phyloP scores from a whole-genome alignment of 2,113 vertebrate genomes.

The Centropus unirufus region DNA sequence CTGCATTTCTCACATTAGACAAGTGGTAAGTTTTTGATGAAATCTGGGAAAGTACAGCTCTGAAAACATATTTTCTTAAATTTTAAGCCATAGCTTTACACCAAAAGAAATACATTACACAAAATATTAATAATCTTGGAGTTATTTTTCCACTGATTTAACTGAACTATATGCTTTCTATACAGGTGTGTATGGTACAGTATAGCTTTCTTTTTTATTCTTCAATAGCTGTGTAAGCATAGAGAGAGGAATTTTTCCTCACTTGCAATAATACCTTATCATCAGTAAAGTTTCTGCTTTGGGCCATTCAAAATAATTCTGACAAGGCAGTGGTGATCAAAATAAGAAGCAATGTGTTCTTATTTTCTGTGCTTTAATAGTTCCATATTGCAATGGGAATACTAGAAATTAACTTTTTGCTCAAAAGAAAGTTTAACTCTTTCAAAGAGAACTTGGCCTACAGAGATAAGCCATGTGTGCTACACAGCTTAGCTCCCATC shows the following conservation, averaged over 20 bases:
- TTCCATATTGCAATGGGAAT: neutral
- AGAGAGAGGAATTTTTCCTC: neutral
- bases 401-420: neutral
- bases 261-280: neutral
- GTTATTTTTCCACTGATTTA: neutral
- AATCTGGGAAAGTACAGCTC: neutral
- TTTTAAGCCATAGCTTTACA: neutral
- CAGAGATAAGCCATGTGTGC: neutral
- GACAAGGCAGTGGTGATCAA: neutral
- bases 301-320: neutral
- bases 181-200: neutral
- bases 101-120: neutral
- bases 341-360: neutral
- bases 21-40: neutral
- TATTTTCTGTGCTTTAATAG: neutral
- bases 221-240: neutral
- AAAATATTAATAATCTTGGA: neutral
- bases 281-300: neutral
- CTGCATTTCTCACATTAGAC: neutral
- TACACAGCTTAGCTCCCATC: neutral
- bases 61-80: neutral
- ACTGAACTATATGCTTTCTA: neutral
- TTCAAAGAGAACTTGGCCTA: neutral
- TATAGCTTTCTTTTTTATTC: neutral
- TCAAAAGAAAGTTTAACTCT: neutral